Base-by-base conservation (phyloP, 2,888 invertebrate species). In the Acleris emargana region DNA sequence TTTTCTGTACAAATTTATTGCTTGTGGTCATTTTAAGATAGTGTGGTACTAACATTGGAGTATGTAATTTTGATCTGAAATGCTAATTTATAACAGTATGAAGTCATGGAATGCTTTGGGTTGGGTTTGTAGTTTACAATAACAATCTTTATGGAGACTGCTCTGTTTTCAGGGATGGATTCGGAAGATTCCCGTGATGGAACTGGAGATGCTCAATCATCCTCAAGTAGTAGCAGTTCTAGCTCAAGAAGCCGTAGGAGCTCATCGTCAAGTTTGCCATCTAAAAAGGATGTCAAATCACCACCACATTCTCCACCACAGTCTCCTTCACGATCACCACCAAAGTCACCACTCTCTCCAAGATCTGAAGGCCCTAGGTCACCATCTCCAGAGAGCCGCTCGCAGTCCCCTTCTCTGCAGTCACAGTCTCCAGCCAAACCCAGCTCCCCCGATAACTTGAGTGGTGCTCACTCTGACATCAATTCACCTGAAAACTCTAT, bases 111-210 rank as follows among this genome's bases (percentile, higher is more conserved):
- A 69, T 69, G 73, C 72, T 74, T 70, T 78, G 76, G 80, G 77
- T 68, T 76, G 74, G 79, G 75, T 68, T 57, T 47, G 63, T 63
- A 49, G 20, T 42, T 5, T 32, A 58, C 22, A 51, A 20, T 60
- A 63, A 70, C 64, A 67, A 68, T 50, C 67, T 77, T 77, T 74
- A 81, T 74, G 72, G 72, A 67, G 64, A 55, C 66, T 66, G 74
- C 71, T 82, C 84, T 84, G 71, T 78, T 88, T 86, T 68, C 89
- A 93, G 92, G 82, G 75, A 94, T 94, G 94, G 94, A 94, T 82
- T 94, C 94, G 20, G 94, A 94, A 83, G 94, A 94, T 82, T 94
- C 94, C 71, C 88, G 90, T 75, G 94, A 93, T 87, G 93, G 86
- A 74, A 77, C 79, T 75, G 82, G 86, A 74, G 82, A 87, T 81